A percentile compares a stretch with the other conserved stretches of the same genome.
phyloP scores from a whole-genome alignment of 2,113 vertebrate species.

The Pseudois nayaur region DNA sequence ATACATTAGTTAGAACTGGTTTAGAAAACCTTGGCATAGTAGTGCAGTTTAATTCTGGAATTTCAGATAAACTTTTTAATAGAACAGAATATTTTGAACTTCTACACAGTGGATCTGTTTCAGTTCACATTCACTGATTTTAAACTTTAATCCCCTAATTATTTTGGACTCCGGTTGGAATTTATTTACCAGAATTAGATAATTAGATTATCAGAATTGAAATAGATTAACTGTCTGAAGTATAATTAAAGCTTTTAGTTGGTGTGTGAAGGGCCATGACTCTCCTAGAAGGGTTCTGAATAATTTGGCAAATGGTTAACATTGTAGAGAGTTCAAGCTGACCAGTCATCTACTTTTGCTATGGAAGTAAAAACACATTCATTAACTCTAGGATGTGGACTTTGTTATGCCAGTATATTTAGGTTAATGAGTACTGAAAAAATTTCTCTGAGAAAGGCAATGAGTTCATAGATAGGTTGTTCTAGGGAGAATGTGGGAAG shows the following conservation, averaged over 20 bases:
- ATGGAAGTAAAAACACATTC: not conserved
- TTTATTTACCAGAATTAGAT: constrained; percentile 54
- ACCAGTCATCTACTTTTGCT: constrained; percentile 20
- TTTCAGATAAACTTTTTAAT: constrained; percentile 17
- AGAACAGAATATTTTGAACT: constrained; percentile 25
- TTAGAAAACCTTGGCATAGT: not conserved
- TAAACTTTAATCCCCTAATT: constrained; percentile 56
- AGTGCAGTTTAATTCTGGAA: constrained; percentile 16
- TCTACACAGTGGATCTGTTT: constrained; percentile 33
- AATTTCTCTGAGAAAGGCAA: not conserved
- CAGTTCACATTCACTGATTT: constrained; percentile 25
- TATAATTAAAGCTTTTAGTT: constrained; percentile 60
- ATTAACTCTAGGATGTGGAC: not conserved
- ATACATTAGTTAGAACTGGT: not conserved
- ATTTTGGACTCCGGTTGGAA: constrained; percentile 50
- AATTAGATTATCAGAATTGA: constrained; percentile 63
- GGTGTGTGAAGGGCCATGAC: not conserved
- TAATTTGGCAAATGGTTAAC: constrained; percentile 37
- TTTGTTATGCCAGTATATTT: constrained; percentile 4
- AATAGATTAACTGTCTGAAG: constrained; percentile 52
- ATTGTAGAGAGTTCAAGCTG: constrained; percentile 26
- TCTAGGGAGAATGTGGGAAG: not conserved
- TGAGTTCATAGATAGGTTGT: not conserved
- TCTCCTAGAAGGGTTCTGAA: constrained; percentile 28
- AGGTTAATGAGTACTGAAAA: not conserved